A percentile compares a stretch with the other conserved stretches of the same genome.
Evolutionary conservation across 1,140 invertebrate species (phyloP).

Genomic region (Drosophila malerkotliana): DNA sequence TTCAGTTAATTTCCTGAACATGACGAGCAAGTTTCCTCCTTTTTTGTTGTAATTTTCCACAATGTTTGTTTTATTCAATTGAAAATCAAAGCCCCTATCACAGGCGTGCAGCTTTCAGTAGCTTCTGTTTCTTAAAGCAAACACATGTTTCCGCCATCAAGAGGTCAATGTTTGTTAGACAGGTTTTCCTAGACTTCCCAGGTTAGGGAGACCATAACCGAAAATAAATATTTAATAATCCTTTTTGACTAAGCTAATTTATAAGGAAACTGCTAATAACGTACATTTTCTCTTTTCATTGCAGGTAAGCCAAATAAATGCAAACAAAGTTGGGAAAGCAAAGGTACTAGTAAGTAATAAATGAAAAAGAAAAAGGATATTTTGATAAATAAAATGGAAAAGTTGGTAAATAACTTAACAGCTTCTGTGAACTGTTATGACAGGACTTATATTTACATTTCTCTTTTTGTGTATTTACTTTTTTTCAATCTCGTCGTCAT

Average conservation of each 20-base stretch:
- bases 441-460: neutral
- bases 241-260: constrained; percentile 30
- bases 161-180: neutral
- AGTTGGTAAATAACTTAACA: neutral
- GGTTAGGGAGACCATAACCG: constrained; percentile 3
- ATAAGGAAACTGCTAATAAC: constrained; percentile 21
- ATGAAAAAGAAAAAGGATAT: neutral
- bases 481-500: neutral
- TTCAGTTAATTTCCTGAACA: constrained; percentile 58
- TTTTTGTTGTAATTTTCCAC: constrained; percentile 26
- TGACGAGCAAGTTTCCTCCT: constrained; percentile 36
- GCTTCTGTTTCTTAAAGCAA: constrained; percentile 6
- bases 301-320: constrained; percentile 43
- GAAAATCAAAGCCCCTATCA: constrained; percentile 37
- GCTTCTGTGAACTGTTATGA: neutral
- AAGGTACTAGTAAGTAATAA: neutral
- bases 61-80: constrained; percentile 29
- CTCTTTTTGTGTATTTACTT: neutral
- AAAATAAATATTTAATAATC: constrained; percentile 34
- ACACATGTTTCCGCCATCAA: neutral
- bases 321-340: neutral
- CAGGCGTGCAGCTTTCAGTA: constrained; percentile 4
- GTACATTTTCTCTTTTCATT: constrained; percentile 31
- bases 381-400: neutral
- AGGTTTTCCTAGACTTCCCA: neutral